Conservation (phyloP, 2,888 invertebrate species). For the Eupithecia centaureata region DNA sequence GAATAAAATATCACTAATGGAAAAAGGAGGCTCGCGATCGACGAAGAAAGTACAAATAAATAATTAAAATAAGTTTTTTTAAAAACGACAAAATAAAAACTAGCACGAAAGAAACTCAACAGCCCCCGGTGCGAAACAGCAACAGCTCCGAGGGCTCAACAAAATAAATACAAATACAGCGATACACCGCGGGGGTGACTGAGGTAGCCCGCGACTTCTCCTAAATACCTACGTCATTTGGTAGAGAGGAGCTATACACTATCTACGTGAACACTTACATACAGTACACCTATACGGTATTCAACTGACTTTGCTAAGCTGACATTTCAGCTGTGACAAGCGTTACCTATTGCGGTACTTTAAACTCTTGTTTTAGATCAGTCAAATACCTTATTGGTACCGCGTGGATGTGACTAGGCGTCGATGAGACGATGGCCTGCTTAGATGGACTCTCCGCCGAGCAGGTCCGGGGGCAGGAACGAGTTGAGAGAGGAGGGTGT, state of each 20-base stretch:
- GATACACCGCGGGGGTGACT: conserved; percentile 80
- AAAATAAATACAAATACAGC: conserved; percentile 82
- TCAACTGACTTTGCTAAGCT: conserved; percentile 2
- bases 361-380: conserved; percentile 3
- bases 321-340: not conserved
- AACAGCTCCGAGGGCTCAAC: conserved; percentile 81
- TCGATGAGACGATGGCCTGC: conserved; percentile 30
- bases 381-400: conserved; percentile 17
- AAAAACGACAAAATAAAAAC: conserved; percentile 72
- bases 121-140: conserved; percentile 78
- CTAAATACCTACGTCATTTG: conserved; percentile 53
- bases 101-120: conserved; percentile 79
- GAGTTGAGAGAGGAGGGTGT: conserved; percentile 94
- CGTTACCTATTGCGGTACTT: not conserved
- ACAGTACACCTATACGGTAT: conserved; percentile 16
- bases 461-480: conserved; percentile 93
- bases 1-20: conserved; percentile 83
- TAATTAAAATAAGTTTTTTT: conserved; percentile 77
- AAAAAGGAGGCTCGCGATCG: conserved; percentile 80
- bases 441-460: conserved; percentile 94
- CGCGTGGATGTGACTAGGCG: conserved; percentile 76
- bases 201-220: conserved; percentile 72
- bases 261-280: conserved; percentile 39
- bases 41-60: conserved; percentile 74
- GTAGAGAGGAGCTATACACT: conserved; percentile 47